These are phyloP conservation scores for Gorsachius goisagi DNA, from an alignment of 2,113 vertebrate species.

Conservation along the genomic window DNA sequence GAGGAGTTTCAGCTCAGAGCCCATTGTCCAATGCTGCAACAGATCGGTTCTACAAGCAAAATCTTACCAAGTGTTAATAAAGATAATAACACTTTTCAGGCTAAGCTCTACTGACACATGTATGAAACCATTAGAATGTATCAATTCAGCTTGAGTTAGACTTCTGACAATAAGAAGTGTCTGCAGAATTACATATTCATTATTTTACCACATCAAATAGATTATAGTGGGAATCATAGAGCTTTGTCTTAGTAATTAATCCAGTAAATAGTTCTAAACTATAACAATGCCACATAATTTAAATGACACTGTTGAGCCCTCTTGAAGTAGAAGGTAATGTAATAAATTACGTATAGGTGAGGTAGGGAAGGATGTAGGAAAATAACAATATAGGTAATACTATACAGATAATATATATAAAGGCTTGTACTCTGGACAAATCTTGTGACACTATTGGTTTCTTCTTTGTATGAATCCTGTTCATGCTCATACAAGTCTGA, in stretches of 20 bases:
- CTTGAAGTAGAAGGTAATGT: background rate
- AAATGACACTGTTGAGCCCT: background rate
- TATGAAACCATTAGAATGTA: background rate
- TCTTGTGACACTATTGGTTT: background rate
- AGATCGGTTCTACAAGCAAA: background rate
- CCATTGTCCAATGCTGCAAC: background rate
- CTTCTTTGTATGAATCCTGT: background rate
- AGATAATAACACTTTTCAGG: background rate
- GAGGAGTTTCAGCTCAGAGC: background rate
- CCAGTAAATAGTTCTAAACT: background rate
- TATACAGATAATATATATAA: background rate
- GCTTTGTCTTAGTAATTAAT: background rate
- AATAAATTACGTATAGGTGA: background rate
- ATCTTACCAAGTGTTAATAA: background rate
- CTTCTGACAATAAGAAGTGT: background rate
- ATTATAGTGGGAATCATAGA: background rate
- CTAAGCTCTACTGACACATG: background rate
- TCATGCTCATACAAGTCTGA: background rate
- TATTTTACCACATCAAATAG: conserved; percentile 1
- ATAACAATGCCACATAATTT: background rate
- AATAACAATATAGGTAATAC: background rate
- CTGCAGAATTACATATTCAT: background rate
- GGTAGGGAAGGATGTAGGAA: background rate
- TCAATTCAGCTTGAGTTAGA: background rate
- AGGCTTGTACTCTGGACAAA: background rate